phyloP scores from a whole-genome alignment of 1,140 invertebrate genomes.

The Metaphire vulgaris region DNA sequence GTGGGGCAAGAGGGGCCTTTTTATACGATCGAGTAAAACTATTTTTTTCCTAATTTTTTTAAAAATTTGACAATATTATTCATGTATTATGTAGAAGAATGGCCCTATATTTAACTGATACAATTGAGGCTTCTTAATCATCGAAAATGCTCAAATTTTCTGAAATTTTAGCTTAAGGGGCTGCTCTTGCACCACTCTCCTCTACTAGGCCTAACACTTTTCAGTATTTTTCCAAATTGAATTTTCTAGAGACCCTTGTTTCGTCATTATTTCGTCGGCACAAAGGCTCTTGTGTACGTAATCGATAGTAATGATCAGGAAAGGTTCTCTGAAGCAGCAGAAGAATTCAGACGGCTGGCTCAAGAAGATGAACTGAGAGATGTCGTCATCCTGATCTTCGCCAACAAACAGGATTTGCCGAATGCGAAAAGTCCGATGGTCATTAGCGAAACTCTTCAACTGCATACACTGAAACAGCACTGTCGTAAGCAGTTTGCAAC shows the following conservation, averaged over 20 bases:
- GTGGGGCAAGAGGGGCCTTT: no score
- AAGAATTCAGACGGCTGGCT: slow-evolving; percentile 3
- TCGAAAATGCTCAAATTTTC: no score
- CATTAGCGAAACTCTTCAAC: slow-evolving; percentile 89
- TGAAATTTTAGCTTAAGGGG: no score
- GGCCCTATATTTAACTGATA: neutral
- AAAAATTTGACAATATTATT: neutral
- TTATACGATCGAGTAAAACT: no score
- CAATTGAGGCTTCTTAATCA: neutral
- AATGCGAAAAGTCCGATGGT: slow-evolving; percentile 96
- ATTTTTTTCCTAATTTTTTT: no score
- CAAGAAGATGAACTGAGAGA: slow-evolving; percentile 90
- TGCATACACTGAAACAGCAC: slow-evolving; percentile 59
- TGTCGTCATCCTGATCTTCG: slow-evolving; percentile 91
- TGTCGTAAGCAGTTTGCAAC: slow-evolving; percentile 42
- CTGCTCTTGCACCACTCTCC: neutral
- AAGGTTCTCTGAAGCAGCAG: neutral
- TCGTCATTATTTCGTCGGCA: neutral
- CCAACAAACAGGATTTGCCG: slow-evolving; percentile 95
- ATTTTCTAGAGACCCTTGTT: neutral
- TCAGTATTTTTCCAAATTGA: neutral
- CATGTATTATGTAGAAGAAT: neutral
- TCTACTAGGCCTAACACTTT: neutral
- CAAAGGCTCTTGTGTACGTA: neutral
- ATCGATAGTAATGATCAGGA: slow-evolving; percentile 87